Evolutionary conservation across 2,888 invertebrate genomes (phyloP), one percentile per base, ranked within the genome.

Genomic region (Hololepta plana): DNA sequence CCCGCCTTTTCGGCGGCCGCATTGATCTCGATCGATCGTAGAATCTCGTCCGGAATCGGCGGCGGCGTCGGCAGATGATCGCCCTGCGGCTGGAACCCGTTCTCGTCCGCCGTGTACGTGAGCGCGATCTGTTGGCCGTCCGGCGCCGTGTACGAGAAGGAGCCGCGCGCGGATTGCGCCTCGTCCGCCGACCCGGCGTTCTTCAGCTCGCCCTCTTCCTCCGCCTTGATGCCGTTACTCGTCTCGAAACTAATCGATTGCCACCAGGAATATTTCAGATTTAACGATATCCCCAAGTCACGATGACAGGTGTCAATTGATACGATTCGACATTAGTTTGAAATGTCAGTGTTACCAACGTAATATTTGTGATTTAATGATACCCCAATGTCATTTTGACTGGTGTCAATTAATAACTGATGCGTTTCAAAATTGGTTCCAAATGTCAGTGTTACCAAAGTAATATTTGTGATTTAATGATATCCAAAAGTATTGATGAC

Each of bases 51-150:
- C n/a, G 71, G 71, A 35, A 71, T 66, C 27, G 70, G 69, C 3
- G 70, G 70, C 4, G 70, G 62, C 1, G 68, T 68, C 9, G 71
- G 71, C 23, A 71, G 44, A 36, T 70, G 63, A 12, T 55, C 57
- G 20, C 63, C 63, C 32, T 59, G 54, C 2, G 71, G 64, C 31
- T 63, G 64, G 49, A 72, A 72, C 26, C 72, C 72, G 33, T 67
- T 70, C 42, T 71, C 71, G 42, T 72, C 71, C 20, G 70, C 71
- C 2, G 63, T 59, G 41, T 71, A 71, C n/a, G 62, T 59, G 9
- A 72, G 47, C 27, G 60, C 62, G 32, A 68, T 64, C 10, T 62
- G 51, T 35, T 65, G 60, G 3, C 72, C 72, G 41, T 72, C 72
- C 1, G 71, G 71, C 14, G 66, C 64, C 1, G 68, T 66, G 45